Evolutionary conservation across 2,113 vertebrate species (phyloP), one percentile per base, ranked within the genome.

Genomic region (Psettodes erumei): DNA sequence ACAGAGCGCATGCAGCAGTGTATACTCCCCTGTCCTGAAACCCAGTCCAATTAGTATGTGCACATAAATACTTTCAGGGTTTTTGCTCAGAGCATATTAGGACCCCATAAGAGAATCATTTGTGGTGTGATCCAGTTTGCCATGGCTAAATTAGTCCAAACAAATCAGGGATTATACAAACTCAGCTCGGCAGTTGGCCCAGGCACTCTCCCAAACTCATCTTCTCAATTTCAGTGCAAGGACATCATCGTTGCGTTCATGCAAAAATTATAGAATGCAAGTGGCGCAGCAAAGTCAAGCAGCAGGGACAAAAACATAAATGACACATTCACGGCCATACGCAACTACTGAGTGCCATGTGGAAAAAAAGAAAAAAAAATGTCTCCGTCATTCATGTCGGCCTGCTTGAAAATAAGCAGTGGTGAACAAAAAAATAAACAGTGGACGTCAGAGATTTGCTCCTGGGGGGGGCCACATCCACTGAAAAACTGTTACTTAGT

Each of bases 191-290:
- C 67, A 74, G 65, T 77, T 64, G 43, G 59, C 62, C 64, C 27
- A 84, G 62, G 87, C 59, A 33, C 53, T 48, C 69, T 43, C 23
- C 25, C 23, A 74, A 75, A 70, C 78, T 89, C 81, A 71, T 88
- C 83, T 70, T 83, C 68, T 88, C 81, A 32, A 67, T 93, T 90
- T 88, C 79, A 85, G 65, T 58, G 47, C 2, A 65, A 74, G 80
- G 73, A 53, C 50, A 72, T 90, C 61, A 37, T 40, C 75, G 73
- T 63, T 79, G 71, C 55, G 38, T 82, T 81, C 43, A 56, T 64
- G 79, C 50, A 50, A 79, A 79, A 81, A 79, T 51, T 78, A 81
- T 48, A 48, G 42, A 79, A 75, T 61, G 65, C 60, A 43, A 45
- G 61, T 43, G 72, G 59, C 65, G 32, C 32, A 13, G 62, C 69